Percentiles rank a stretch among this genome's conserved stretches.
Evolutionary conservation across 2,888 invertebrate genomes (phyloP).

Genomic region (Drosophila kambysellisi): DNA sequence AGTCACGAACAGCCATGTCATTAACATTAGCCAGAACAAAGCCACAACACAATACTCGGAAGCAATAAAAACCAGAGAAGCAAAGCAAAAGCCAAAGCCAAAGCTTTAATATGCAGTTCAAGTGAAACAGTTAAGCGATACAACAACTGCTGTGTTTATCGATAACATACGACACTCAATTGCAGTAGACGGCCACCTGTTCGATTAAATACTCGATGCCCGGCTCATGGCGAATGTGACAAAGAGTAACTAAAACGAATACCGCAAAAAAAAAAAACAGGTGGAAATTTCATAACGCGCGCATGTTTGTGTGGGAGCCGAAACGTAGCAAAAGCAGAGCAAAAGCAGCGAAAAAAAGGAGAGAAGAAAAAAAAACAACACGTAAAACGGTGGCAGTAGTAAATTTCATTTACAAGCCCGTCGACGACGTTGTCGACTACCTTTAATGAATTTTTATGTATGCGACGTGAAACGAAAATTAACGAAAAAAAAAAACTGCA

Average conservation of each 20-base stretch:
- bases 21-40: constrained; percentile 60
- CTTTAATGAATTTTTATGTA: constrained; percentile 80
- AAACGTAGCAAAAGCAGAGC: constrained; percentile 37
- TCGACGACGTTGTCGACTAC: constrained; percentile 43
- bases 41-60: constrained; percentile 59
- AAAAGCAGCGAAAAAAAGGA: not conserved
- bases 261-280: constrained; percentile 39
- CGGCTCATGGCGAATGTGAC: constrained; percentile 36
- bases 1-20: constrained; percentile 74
- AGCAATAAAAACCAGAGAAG: constrained; percentile 42
- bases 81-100: not conserved
- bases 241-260: constrained; percentile 33
- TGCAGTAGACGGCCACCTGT: constrained; percentile 60
- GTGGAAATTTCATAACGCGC: constrained; percentile 60
- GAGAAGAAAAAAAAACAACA: constrained; percentile 37
- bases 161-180: constrained; percentile 42
- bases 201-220: constrained; percentile 70
- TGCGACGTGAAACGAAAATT: constrained; percentile 68
- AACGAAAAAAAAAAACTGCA: constrained; percentile 63
- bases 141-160: constrained; percentile 32
- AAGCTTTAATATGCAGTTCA: constrained; percentile 48
- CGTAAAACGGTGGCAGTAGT: constrained; percentile 78
- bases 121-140: constrained; percentile 43
- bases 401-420: constrained; percentile 76
- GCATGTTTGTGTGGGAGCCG: constrained; percentile 27